Evolutionary conservation across 2,113 vertebrate species (phyloP), one percentile per base, ranked within the genome.

Genomic region (Laticauda laticaudata): DNA sequence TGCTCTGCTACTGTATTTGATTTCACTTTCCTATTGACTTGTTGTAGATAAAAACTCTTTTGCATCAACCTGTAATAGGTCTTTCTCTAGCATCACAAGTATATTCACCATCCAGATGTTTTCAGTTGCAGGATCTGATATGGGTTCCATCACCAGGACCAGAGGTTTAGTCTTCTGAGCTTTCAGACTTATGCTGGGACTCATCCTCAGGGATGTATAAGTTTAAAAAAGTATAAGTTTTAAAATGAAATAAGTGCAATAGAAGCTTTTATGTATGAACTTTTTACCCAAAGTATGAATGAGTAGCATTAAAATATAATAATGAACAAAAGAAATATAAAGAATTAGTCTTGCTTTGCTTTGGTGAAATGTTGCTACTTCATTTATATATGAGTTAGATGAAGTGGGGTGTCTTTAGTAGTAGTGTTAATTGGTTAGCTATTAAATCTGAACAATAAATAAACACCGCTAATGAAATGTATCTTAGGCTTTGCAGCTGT

Each of bases 1-100:
- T 96, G 90, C 93, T 96, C 89, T 94, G 96, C 97, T 97, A 96
- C 96, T 96, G 95, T 96, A 94, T 97, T 97, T 95, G 92, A 96
- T 97, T 97, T 97, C 95, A 92, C 39, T 95, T 96, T 97, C 92
- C 92, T 90, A 95, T 39, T 91, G 92, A 96, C 92, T 61, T 94
- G 39, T 15, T 90, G 81, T 91, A 93, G 95, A 39, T 86, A 85
- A 96, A 97, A 96, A 96, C 94, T 95, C 93, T 93, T 97, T 91
- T 8, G 55, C 56, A 96, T 96, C 95, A 97, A 96, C 55, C 92
- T 92, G 89, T 93, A 93, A 57, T 75, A 88, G 26, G 15, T 93
- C 92, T 96, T 96, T 95, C 93, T 88, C 21, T 43, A 95, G 75
- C 51, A 88, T 15, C 94, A 39, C 59, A 48, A 61, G n/a, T 21